Evolutionary conservation across 2,797 vertebrate genomes (phyloP).

Genomic region (Pempheris klunzingeri): DNA sequence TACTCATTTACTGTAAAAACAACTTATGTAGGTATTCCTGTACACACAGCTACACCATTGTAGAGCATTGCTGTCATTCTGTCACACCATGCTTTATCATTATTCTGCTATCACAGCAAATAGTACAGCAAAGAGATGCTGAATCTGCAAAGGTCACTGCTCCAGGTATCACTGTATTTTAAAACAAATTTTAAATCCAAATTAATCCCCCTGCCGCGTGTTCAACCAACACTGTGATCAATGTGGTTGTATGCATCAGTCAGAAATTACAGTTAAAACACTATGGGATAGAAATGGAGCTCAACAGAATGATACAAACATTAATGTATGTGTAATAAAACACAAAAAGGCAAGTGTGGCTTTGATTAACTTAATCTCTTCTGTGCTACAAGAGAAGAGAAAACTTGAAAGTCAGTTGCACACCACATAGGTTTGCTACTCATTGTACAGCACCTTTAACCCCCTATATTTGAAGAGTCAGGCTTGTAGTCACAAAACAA

Average conservation of each 20-base stretch:
- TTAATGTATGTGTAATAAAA: no score
- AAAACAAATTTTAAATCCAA: neutral
- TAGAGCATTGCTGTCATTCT: neutral
- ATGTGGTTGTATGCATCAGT: neutral
- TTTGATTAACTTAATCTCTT: neutral
- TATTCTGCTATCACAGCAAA: conserved; percentile 2
- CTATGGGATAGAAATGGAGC: neutral
- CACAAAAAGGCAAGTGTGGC: neutral
- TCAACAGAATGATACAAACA: neutral
- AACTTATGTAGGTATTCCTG: neutral
- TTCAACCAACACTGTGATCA: neutral
- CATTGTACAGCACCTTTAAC: neutral
- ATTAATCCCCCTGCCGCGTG: neutral
- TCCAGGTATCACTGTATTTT: neutral
- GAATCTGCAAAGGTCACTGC: neutral
- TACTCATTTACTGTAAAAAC: neutral
- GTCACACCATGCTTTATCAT: neutral
- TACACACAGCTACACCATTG: conserved; percentile 4
- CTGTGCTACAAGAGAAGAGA: neutral
- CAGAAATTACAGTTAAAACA: neutral
- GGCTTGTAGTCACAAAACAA: neutral
- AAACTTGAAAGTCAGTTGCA: neutral
- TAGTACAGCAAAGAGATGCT: neutral
- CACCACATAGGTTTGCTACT: neutral
- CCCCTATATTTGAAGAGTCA: neutral